Evolutionary conservation across 2,113 vertebrate species (phyloP).

Genomic region (Coptodon bakossiorum): DNA sequence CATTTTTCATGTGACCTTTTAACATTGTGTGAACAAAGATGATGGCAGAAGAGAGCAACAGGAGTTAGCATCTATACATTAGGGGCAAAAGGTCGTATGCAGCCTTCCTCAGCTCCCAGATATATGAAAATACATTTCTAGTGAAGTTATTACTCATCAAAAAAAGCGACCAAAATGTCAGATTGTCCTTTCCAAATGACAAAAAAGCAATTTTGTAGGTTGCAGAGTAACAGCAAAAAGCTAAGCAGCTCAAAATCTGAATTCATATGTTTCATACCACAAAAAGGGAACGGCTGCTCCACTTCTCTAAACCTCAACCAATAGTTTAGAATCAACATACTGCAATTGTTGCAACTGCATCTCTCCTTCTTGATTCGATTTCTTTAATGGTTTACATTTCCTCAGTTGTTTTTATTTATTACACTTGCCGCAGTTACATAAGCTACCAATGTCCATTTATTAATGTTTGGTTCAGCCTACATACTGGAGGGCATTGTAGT

Average conservation of each 20-base stretch:
- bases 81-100: background rate
- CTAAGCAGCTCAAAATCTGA: background rate
- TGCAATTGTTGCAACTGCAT: background rate
- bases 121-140: background rate
- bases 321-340: background rate
- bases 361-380: background rate
- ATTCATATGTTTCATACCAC: background rate
- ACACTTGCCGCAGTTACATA: background rate
- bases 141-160: background rate
- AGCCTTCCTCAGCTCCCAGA: background rate
- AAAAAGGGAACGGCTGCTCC: background rate
- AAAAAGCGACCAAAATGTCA: background rate
- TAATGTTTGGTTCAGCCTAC: background rate
- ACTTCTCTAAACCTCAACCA: background rate
- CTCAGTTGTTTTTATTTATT: background rate
- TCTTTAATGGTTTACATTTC: background rate
- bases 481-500: background rate
- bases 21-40: slow-evolving; percentile 61
- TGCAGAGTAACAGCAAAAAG: background rate
- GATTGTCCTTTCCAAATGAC: background rate
- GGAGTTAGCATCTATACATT: slow-evolving; percentile 26
- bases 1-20: slow-evolving; percentile 75
- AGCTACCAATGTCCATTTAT: background rate
- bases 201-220: background rate
- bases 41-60: slow-evolving; percentile 46